Percentiles rank a stretch among this genome's conserved stretches.
phyloP scores from a whole-genome alignment of 2,797 vertebrate genomes.

The Morus bassanus region DNA sequence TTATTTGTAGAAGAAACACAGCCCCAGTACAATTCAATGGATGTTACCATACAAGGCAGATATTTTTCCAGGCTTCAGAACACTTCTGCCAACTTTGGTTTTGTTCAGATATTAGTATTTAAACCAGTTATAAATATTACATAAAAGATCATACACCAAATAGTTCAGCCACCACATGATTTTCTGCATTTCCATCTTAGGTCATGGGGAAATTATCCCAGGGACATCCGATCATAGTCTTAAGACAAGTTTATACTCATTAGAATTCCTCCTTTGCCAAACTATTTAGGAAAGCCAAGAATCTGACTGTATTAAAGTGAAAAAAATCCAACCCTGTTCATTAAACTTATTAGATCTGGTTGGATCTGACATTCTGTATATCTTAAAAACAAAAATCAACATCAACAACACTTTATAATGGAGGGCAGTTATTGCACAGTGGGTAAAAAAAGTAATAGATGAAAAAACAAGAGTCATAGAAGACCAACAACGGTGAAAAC shows the following conservation, averaged over 20 bases:
- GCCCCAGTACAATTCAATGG: background rate
- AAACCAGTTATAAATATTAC: background rate
- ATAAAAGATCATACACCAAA: background rate
- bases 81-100: background rate
- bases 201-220: background rate
- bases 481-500: background rate
- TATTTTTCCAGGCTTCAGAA: background rate
- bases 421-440: background rate
- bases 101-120: background rate
- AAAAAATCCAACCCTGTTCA: background rate
- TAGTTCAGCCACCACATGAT: background rate
- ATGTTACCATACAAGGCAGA: background rate
- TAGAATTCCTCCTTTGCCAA: background rate
- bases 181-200: background rate
- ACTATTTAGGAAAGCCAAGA: background rate
- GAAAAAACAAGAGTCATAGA: background rate
- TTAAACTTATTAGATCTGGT: background rate
- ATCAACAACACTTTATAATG: background rate
- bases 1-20: background rate
- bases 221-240: background rate
- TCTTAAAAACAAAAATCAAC: background rate
- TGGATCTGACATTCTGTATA: background rate
- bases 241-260: background rate
- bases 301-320: background rate
- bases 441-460: background rate